phyloP scores from a whole-genome alignment of 2,797 vertebrate genomes.

The Syndactyla subalaris region DNA sequence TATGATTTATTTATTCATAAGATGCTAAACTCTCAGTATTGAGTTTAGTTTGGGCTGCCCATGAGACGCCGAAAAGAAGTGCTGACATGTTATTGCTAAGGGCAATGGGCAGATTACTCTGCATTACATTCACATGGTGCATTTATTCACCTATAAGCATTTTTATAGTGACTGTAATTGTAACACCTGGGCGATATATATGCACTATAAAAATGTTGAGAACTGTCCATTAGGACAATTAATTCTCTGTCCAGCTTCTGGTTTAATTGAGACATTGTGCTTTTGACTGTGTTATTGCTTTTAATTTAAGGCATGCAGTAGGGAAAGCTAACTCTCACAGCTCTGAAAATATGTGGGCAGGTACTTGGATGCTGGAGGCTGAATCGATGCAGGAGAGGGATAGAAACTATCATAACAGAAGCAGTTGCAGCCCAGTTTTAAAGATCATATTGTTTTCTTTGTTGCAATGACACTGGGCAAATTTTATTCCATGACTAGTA shows the following conservation, averaged over 20 bases:
- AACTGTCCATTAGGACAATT: conserved; percentile 27
- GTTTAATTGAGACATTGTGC: conserved; percentile 27
- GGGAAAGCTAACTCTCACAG: background rate
- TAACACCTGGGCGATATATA: conserved; percentile 30
- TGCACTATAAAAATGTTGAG: conserved; percentile 18
- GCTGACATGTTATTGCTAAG: conserved; percentile 34
- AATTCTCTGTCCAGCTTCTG: conserved; percentile 20
- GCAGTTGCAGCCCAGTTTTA: background rate
- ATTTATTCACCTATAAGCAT: conserved; percentile 18
- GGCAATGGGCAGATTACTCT: conserved; percentile 34
- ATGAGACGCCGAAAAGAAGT: background rate
- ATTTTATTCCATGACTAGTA: background rate
- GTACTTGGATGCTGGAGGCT: background rate
- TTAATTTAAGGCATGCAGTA: background rate
- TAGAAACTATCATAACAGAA: background rate
- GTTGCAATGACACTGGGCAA: background rate
- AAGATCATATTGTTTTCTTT: background rate
- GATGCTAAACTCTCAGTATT: background rate
- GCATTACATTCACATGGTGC: background rate
- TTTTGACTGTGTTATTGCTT: background rate
- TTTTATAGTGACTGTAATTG: conserved; percentile 49
- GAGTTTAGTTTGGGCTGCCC: background rate
- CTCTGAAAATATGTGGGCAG: background rate
- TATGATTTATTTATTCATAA: conserved; percentile 52
- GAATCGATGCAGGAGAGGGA: background rate